A percentile compares a stretch with the other conserved stretches of the same genome.
These are phyloP conservation scores for Rhipidura dahli DNA, from an alignment of 2,113 vertebrate genomes.

Conservation along the genomic window DNA sequence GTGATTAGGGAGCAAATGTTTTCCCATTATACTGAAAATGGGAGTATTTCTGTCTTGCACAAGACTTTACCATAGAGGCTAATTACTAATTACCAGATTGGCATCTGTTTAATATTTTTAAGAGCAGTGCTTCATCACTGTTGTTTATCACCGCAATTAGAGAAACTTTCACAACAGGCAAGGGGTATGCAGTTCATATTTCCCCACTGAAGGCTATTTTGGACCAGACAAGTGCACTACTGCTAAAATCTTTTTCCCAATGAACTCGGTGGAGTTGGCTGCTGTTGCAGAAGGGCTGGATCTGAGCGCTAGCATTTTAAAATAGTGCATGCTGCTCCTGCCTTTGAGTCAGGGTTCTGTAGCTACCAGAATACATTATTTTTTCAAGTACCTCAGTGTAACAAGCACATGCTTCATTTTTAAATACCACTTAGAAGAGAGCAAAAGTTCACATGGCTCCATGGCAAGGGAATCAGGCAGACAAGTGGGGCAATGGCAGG, in stretches of 20 bases:
- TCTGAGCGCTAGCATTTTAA: not conserved
- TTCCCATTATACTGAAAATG: conserved; percentile 25
- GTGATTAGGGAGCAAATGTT: not conserved
- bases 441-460: conserved; percentile 50
- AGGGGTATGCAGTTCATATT: not conserved
- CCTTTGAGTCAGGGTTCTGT: not conserved
- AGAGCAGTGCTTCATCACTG: not conserved
- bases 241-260: not conserved
- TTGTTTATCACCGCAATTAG: conserved; percentile 6
- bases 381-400: not conserved
- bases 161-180: conserved; percentile 26
- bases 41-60: conserved; percentile 22
- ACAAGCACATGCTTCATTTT: conserved; percentile 26
- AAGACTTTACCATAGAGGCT: not conserved
- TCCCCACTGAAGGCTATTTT: not conserved
- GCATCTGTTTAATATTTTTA: conserved; percentile 25
- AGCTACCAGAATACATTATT: not conserved
- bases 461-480: not conserved
- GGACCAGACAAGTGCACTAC: conserved; percentile 10
- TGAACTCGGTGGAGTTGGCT: not conserved
- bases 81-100: conserved; percentile 36
- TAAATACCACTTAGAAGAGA: conserved; percentile 33
- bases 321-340: not conserved
- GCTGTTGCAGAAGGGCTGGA: not conserved
- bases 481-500: not conserved